Base-by-base conservation (phyloP, 2,797 vertebrate species). In the Varecia variegata region DNA sequence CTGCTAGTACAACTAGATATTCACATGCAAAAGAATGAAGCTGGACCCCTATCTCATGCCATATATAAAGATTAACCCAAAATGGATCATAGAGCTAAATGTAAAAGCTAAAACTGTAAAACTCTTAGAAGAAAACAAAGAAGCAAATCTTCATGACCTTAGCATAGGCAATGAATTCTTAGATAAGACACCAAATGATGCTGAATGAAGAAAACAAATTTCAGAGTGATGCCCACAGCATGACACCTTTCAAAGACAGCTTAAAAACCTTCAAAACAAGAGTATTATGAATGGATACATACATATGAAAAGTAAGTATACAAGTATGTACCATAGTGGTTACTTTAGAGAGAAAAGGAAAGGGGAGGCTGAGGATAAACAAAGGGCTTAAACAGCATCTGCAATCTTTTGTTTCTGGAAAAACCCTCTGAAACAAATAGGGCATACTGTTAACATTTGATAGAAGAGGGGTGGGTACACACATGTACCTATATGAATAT, bases 111-210 rank as follows among this genome's bases (percentile, higher is more conserved):
- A 80, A 71, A 38, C 2, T 88, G 14, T 38, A 85, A 83, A 67
- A 84, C 32, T 70, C 82, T 79, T 47, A 70, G 79, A 85, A 94
- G 68, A 90, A 88, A 92, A 54, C 7, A 90, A 35, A 91, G 20
- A 23, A 56, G 4, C 32, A 27, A 70, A 89, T 62, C 20, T n/a
- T 30, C 14, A 15, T 47, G 79, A 85, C 14, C 25, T 90, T 60
- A 58, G 38, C 47, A 23, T 7, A 74, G 58, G n/a, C 5, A 13
- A 60, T 5, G 20, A 70, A 54, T 87, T 62, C 65, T 91, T n/a
- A 56, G 38, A 18, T 25, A 93, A 1, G 27, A 90, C 18, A 93
- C 25, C 14, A 89, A 81, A 40, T 82, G 47, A 81, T 35, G 38
- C 0, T 65, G 38, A 84, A 76, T 40, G n/a, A 88, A 80, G 52